phyloP scores from a whole-genome alignment of 2,888 invertebrate genomes.

The Dryococelus australis region DNA sequence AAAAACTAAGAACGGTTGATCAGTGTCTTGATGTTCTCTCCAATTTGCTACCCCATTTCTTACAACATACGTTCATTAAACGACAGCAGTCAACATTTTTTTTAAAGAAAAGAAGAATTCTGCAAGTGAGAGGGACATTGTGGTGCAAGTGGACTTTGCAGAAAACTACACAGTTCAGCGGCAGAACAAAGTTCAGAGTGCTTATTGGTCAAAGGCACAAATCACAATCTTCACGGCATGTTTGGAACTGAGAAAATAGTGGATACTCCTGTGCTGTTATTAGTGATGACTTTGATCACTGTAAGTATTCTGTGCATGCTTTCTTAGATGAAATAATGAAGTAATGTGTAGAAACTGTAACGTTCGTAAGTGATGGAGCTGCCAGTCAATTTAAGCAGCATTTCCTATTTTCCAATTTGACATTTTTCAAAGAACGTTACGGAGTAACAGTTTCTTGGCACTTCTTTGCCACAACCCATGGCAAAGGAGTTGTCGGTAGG shows the following conservation, averaged over 20 bases:
- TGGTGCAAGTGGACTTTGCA: constrained; percentile 35
- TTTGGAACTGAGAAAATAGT: constrained; percentile 33
- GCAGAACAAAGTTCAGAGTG: constrained; percentile 36
- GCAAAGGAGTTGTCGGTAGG: constrained; percentile 33
- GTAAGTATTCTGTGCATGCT: too few species aligned
- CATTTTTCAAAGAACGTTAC: constrained; percentile 25
- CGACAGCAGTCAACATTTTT: too few species aligned
- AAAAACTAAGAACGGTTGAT: constrained; percentile 19
- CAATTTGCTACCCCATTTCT: too few species aligned
- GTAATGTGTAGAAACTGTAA: too few species aligned
- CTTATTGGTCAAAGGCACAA: constrained; percentile 33
- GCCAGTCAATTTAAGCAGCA: constrained; percentile 33
- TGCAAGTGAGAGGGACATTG: too few species aligned
- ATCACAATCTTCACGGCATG: constrained; percentile 33
- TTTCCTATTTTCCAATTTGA: constrained; percentile 29
- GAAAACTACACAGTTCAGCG: constrained; percentile 35
- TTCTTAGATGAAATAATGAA: too few species aligned
- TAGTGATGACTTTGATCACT: too few species aligned
- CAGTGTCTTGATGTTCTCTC: background rate
- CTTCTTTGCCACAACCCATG: constrained; percentile 35
- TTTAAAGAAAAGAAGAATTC: too few species aligned
- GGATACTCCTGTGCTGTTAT: too few species aligned
- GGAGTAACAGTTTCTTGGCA: background rate
- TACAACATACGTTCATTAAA: too few species aligned
- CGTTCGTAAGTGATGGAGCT: constrained; percentile 32